Evolutionary conservation across 2,113 vertebrate species (phyloP).

Genomic region (Coptodon bakossiorum): DNA sequence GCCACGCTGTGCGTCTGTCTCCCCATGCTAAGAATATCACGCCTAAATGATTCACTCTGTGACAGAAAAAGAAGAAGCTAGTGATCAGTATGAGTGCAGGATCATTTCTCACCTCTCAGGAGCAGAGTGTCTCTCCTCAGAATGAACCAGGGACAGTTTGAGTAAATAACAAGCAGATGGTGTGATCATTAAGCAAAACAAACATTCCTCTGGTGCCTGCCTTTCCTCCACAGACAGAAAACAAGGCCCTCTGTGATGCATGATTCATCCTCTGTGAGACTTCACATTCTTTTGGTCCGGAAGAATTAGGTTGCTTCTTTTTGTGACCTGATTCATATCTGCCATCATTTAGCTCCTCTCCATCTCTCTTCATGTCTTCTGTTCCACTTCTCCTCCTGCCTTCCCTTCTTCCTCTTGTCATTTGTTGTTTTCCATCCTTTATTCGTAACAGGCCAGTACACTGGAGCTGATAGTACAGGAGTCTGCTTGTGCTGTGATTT

Average conservation of each 20-base stretch:
- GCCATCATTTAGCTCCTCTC: not conserved
- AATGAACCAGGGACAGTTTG: constrained; percentile 17
- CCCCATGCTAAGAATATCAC: constrained; percentile 30
- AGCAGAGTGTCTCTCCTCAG: constrained; percentile 1
- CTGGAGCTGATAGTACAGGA: not conserved
- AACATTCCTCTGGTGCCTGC: constrained; percentile 26
- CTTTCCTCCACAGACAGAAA: constrained; percentile 3
- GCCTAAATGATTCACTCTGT: constrained; percentile 22
- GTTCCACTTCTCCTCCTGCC: not conserved
- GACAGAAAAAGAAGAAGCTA: constrained; percentile 19
- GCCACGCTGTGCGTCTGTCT: not conserved
- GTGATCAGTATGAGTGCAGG: not conserved
- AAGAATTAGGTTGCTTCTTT: not conserved
- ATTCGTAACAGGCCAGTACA: constrained; percentile 8
- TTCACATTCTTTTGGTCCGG: not conserved
- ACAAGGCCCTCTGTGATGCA: not conserved
- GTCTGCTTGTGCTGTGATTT: not conserved
- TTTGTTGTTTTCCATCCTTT: not conserved
- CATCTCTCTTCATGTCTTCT: not conserved
- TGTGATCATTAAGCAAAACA: constrained; percentile 45
- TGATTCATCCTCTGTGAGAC: constrained; percentile 4
- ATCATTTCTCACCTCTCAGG: constrained; percentile 32
- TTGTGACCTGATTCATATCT: constrained; percentile 17
- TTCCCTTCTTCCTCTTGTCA: not conserved
- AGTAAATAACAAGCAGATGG: constrained; percentile 54